Evolutionary conservation across 2,888 invertebrate genomes (phyloP), one percentile per base, ranked within the genome.

Genomic region (Dicranocentrus wangi): DNA sequence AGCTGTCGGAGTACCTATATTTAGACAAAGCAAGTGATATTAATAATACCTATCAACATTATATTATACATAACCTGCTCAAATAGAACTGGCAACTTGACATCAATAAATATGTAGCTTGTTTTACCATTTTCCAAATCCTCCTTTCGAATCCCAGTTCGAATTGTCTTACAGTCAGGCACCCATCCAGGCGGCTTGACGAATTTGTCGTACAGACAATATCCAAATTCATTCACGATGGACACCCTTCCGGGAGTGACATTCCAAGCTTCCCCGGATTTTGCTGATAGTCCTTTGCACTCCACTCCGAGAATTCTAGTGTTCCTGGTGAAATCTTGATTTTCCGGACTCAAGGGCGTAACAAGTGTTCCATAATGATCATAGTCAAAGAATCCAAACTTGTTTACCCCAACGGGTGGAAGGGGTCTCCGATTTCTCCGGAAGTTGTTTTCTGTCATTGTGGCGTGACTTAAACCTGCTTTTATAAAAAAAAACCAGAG

Each of bases 201-300:
- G 21, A 66, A 42, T 39, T 13, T 42, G 43, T 66, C 66, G 21
- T 42, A 66, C 19, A 66, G 2, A n/a, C 66, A 66, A 21, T 19
- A 66, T n/a, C 66, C 66, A 42, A 42, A 66, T 66, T 66, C 42
- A 66, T 42, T 66, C 5, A 66, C 66, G 13, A 66, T 19, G 2
- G 66, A 69, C 2, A 53, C 27, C 5, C 53, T n/a, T 13, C n/a
- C 69, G 2, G 53, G 23, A 53, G n/a, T 25, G n/a, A 68, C 43
- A 32, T 47, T 47, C n/a, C 13, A n/a, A n/a, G n/a, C n/a, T n/a
- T 47, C n/a, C n/a, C n/a, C 47, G 15, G 15, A n/a, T n/a, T 15
- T 15, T 15, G n/a, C 15, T n/a, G 10, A 7, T 3, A 25, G 17
- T 8, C 53, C 19, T 17, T 69, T 27, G 43, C 53, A 77, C 39